Conservation (phyloP, 2,797 vertebrate genomes). For the Liasis olivaceus region DNA sequence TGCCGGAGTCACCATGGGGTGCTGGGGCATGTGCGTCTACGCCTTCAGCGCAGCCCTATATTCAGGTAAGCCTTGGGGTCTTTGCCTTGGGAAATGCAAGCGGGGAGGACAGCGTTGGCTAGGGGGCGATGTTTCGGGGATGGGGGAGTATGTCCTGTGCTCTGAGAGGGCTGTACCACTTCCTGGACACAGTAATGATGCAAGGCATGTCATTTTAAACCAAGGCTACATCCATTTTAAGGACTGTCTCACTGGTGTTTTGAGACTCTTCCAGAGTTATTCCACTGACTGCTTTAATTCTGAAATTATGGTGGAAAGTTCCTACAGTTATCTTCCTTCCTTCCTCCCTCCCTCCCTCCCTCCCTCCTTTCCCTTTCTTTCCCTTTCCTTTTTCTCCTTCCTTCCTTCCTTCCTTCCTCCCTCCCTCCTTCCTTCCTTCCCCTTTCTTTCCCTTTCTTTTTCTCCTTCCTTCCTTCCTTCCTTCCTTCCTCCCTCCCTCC, state of each 20-base stretch:
- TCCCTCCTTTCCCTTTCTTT: no score
- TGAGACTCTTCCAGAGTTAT: neutral
- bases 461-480: no score
- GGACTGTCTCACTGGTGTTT: neutral
- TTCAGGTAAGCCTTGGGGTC: constrained; percentile 79
- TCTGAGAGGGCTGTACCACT: neutral
- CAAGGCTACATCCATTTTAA: neutral
- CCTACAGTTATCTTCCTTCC: neutral
- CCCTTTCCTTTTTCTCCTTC: neutral
- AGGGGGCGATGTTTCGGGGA: neutral
- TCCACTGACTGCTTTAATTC: neutral
- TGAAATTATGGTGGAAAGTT: neutral
- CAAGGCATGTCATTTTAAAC: neutral
- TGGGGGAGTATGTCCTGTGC: neutral
- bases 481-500: neutral
- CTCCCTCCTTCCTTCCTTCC: no score
- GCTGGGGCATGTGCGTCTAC: constrained; percentile 99
- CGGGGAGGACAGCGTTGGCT: neutral
- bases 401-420: no score
- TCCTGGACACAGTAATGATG: neutral
- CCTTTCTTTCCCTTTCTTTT: no score
- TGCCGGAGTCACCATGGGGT: constrained; percentile 94
- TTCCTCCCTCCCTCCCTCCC: neutral
- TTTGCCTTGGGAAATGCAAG: neutral
- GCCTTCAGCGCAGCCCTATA: constrained; percentile 98